Percentiles rank a stretch among this genome's conserved stretches.
Evolutionary conservation across 2,888 invertebrate species (phyloP).

Genomic region (Diadromus collaris): DNA sequence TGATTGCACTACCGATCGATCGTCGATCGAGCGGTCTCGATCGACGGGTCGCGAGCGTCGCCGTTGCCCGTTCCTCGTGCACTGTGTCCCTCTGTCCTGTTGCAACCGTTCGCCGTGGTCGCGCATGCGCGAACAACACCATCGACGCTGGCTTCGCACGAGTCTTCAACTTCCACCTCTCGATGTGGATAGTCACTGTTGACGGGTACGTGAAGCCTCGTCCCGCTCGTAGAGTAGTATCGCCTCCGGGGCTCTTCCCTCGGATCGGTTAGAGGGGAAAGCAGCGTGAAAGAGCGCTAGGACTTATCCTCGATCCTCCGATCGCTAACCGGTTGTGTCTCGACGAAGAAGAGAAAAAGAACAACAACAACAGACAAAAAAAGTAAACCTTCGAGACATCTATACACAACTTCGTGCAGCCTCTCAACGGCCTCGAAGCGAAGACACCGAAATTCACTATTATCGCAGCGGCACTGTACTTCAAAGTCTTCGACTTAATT

Average conservation of each 20-base stretch:
- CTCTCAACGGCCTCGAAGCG: neutral
- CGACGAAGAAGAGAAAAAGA: neutral
- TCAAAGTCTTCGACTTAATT: constrained; percentile 1
- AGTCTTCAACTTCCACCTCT: constrained; percentile 21
- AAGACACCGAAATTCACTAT: neutral
- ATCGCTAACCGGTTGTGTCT: constrained; percentile 32
- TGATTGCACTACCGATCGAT: constrained; percentile 50
- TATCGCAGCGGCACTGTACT: neutral
- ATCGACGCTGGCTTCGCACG: constrained; percentile 21
- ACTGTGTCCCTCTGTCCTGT: constrained; percentile 41
- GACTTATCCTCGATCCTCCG: constrained; percentile 22
- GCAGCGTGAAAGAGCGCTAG: constrained; percentile 12
- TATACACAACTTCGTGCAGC: neutral
- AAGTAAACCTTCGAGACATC: neutral
- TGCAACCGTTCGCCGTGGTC: constrained; percentile 41
- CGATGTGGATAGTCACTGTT: neutral
- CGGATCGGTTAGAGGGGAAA: constrained; percentile 52
- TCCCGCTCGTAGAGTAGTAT: neutral
- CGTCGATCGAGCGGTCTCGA: constrained; percentile 56
- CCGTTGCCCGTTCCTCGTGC: constrained; percentile 57
- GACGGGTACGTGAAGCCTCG: constrained; percentile 11
- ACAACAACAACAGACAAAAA: neutral
- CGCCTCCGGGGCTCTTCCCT: constrained; percentile 15
- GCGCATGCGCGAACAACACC: constrained; percentile 52
- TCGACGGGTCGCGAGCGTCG: constrained; percentile 54